A percentile compares a stretch with the other conserved stretches of the same genome.
phyloP scores from a whole-genome alignment of 2,113 vertebrate species.

The Cheilinus undulatus region DNA sequence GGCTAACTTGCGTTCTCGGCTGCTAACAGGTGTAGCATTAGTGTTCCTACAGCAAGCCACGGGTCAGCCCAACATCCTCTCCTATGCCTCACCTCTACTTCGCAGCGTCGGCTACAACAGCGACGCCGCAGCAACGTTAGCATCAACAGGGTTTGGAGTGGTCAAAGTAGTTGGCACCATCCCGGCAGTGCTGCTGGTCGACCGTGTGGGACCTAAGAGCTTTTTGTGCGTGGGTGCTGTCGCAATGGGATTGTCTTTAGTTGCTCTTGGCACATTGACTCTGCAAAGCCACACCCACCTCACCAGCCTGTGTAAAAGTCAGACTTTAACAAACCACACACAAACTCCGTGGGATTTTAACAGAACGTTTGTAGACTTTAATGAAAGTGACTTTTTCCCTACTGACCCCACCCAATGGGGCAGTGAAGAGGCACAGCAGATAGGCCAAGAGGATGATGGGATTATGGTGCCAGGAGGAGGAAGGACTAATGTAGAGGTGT shows the following conservation, averaged over 20 bases:
- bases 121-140: constrained; percentile 91
- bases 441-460: constrained; percentile 25
- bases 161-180: constrained; percentile 93
- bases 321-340: constrained; percentile 75
- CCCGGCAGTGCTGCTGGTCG: constrained; percentile 91
- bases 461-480: constrained; percentile 45
- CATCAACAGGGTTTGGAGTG: constrained; percentile 93
- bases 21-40: constrained; percentile 88
- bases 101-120: constrained; percentile 94
- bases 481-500: constrained; percentile 50
- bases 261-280: constrained; percentile 88
- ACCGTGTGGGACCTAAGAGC: constrained; percentile 91
- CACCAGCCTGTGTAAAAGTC: constrained; percentile 86
- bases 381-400: constrained; percentile 17
- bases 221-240: constrained; percentile 92
- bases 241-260: constrained; percentile 88
- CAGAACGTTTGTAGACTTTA: constrained; percentile 26
- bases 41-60: constrained; percentile 95
- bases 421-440: constrained; percentile 52
- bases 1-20: constrained; percentile 90
- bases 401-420: constrained; percentile 30
- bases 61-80: constrained; percentile 95
- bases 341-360: constrained; percentile 59
- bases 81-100: constrained; percentile 94
- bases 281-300: constrained; percentile 88